Base-by-base conservation (phyloP, 2,888 invertebrate species). In the Capitulum mitella region DNA sequence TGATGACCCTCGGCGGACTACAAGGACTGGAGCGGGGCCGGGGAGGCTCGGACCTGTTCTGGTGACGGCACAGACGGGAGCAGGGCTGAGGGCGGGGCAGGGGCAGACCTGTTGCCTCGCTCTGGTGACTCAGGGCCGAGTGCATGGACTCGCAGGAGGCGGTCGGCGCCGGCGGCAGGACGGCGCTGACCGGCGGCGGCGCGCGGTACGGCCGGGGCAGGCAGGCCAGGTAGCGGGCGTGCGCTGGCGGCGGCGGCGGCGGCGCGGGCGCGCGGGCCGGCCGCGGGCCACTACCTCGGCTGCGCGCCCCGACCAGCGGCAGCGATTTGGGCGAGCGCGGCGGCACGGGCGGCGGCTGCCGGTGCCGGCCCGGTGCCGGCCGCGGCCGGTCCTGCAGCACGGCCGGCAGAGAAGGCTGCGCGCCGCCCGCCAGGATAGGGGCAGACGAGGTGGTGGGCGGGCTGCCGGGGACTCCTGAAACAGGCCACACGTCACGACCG, bases 291-390 rank as follows among this genome's bases (percentile, higher is more conserved):
- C 64, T 80, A 79, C 26, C 70, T 70, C 70, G 37, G 70, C 70
- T 34, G 70, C 37, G 34, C 0, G 19, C 29, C 78, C 77, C 64
- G 80, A 80, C 76, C 79, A 29, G 70, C 37, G 37, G 37, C 70
- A 70, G 70, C 37, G 70, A 70, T 40, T 70, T 37, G 37, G 82
- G 82, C n/a, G 82, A 82, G 58, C 82, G 80, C 10, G 82, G 82
- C 51, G 81, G 82, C 51, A 82, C 82, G 26, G 82, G 82, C 16
- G 82, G 82, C 46, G 82, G 82, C 34, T 79, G 79, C 22, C 82
- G 80, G 51, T 80, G 80, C 37, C 80, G 79, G n/a, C 70, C 61
- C 78, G 80, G 34, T 80, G 43, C 46, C 75, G 80, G 79, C 77
- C 79, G 79, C 61, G 80, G 81, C 48, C 82, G 80, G 79, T 82